A percentile compares a stretch with the other conserved stretches of the same genome.
Evolutionary conservation across 2,797 vertebrate genomes (phyloP).

Genomic region (Gymnocypris eckloni): DNA sequence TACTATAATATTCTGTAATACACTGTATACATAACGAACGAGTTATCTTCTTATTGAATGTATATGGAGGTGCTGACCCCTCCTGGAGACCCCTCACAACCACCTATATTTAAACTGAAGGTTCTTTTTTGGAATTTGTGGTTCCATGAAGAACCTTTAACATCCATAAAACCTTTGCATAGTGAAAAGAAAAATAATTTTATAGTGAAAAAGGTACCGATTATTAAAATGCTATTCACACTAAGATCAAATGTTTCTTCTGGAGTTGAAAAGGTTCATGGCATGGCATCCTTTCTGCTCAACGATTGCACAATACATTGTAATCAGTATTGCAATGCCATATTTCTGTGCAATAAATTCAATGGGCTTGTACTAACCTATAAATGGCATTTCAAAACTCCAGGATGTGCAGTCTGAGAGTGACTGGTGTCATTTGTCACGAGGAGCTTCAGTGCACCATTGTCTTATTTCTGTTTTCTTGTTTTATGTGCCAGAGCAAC

Average conservation of each 20-base stretch:
- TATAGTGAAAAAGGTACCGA: neutral
- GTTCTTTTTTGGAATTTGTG: neutral
- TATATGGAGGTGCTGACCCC: neutral
- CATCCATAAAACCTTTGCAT: neutral
- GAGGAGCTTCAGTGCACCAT: neutral
- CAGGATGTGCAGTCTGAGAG: neutral
- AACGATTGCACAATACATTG: neutral
- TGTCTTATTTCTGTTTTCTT: neutral
- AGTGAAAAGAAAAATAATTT: neutral
- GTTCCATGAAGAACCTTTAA: neutral
- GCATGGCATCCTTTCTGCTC: neutral
- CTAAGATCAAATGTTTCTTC: neutral
- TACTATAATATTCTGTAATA: neutral
- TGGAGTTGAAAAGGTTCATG: neutral
- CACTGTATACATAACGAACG: too few species aligned
- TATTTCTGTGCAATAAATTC: constrained; percentile 12
- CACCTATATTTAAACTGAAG: neutral
- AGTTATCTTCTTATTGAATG: neutral
- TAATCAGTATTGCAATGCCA: neutral
- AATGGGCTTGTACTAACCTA: neutral
- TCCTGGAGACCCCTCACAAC: constrained; percentile 6
- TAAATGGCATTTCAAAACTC: constrained; percentile 1
- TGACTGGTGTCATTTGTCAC: neutral
- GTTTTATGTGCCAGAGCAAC: neutral
- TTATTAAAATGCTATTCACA: neutral